A percentile compares a stretch with the other conserved stretches of the same genome.
phyloP scores from a whole-genome alignment of 2,888 invertebrate genomes.

The Leptinotarsa tumamoca region DNA sequence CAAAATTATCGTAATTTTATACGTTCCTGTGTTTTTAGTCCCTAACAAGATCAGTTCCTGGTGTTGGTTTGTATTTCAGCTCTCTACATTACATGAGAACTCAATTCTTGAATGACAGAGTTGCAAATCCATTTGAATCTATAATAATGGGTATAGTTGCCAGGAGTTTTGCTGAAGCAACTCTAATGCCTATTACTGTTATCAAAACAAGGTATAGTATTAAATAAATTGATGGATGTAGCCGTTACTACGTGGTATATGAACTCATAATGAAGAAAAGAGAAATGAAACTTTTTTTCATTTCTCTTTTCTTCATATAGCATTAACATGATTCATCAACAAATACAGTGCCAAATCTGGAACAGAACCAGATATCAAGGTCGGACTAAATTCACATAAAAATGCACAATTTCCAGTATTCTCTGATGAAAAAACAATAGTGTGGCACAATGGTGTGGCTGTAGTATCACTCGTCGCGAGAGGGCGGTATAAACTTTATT shows the following conservation, averaged over 20 bases:
- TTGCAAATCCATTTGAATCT: slow-evolving; percentile 26
- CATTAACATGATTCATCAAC: too few species aligned
- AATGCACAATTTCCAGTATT: too few species aligned
- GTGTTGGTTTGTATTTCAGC: slow-evolving; percentile 34
- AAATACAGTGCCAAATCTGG: too few species aligned
- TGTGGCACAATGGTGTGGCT: too few species aligned
- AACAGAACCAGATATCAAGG: too few species aligned
- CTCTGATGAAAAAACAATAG: too few species aligned
- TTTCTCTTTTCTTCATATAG: background rate
- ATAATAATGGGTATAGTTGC: slow-evolving; percentile 29
- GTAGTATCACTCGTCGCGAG: too few species aligned
- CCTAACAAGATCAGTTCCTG: slow-evolving; percentile 31
- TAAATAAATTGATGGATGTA: background rate
- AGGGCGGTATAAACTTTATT: too few species aligned
- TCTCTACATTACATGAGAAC: slow-evolving; percentile 26
- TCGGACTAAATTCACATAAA: too few species aligned
- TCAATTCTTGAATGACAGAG: slow-evolving; percentile 25
- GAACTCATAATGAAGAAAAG: too few species aligned
- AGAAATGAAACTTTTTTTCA: too few species aligned
- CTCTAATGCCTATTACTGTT: slow-evolving; percentile 35
- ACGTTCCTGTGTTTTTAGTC: slow-evolving; percentile 22
- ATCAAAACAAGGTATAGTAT: slow-evolving; percentile 31
- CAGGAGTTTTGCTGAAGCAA: slow-evolving; percentile 29
- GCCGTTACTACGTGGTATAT: too few species aligned
- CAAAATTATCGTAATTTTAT: background rate